phyloP scores from a whole-genome alignment of 1,140 invertebrate genomes.

The Neuroterus valhalla region DNA sequence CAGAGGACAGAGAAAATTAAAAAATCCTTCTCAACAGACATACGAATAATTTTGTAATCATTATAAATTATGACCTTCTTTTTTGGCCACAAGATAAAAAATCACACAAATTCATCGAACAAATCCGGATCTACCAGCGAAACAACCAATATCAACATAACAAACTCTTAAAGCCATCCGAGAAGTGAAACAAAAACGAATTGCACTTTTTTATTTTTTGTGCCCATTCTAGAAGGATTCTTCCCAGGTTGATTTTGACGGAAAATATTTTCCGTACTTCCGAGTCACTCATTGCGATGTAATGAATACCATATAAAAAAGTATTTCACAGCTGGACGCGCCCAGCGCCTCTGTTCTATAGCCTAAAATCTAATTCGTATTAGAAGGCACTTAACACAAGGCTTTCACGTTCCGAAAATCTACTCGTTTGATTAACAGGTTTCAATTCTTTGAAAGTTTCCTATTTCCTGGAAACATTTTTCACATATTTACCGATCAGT shows the following conservation, averaged over 20 bases:
- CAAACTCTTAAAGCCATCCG: conserved; percentile 8
- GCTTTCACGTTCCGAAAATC: conserved; percentile 70
- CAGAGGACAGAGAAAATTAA: conserved; percentile 28
- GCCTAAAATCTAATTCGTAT: conserved; percentile 74
- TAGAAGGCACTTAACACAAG: conserved; percentile 76
- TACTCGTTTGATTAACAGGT: conserved; percentile 56
- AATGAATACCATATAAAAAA: conserved; percentile 69
- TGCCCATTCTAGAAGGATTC: not conserved
- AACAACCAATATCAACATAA: conserved; percentile 33
- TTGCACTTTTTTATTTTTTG: conserved; percentile 10
- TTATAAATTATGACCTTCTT: conserved; percentile 10
- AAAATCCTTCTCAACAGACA: conserved; percentile 36
- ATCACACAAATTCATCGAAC: too few species aligned
- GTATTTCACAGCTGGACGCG: conserved; percentile 67
- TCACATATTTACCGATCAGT: conserved; percentile 28
- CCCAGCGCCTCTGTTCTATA: conserved; percentile 73
- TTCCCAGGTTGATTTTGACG: not conserved
- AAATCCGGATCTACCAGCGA: not conserved
- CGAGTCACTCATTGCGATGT: conserved; percentile 41
- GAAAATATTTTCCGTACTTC: conserved; percentile 38
- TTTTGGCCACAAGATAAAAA: not conserved
- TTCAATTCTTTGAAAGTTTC: conserved; percentile 45
- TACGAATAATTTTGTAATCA: conserved; percentile 2
- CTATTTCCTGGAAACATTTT: conserved; percentile 43
- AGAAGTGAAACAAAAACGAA: conserved; percentile 3